Evolutionary conservation across 2,797 vertebrate species (phyloP).

Genomic region (Syngnathus rostellatus): DNA sequence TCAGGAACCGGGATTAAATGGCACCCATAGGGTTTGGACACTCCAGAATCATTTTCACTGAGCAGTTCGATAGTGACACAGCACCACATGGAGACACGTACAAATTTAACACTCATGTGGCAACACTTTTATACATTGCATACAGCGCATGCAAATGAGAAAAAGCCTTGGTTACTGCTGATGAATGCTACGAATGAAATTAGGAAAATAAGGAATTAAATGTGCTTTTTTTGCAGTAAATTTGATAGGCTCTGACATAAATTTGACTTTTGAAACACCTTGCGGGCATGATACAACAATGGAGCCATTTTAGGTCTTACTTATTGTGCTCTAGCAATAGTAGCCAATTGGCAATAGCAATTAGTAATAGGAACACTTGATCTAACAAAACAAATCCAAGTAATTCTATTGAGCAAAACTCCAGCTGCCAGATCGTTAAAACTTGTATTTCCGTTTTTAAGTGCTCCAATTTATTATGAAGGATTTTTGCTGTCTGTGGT

Average conservation of each 20-base stretch:
- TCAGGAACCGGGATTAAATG: constrained; percentile 56
- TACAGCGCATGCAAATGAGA: too few species aligned
- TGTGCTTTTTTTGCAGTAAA: too few species aligned
- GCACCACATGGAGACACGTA: neutral
- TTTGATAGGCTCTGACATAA: too few species aligned
- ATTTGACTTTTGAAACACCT: too few species aligned
- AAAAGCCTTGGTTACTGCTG: neutral
- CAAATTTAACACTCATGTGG: neutral
- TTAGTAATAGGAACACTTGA: too few species aligned
- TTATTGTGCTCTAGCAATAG: too few species aligned
- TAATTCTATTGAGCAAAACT: too few species aligned
- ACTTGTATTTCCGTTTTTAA: neutral
- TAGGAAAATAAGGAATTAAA: neutral
- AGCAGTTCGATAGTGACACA: neutral
- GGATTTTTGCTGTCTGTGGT: neutral
- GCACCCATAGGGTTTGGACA: constrained; percentile 55
- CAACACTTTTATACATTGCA: neutral
- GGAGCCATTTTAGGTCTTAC: too few species aligned
- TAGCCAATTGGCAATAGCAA: too few species aligned
- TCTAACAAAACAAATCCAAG: too few species aligned
- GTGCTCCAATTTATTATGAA: neutral
- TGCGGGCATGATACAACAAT: too few species aligned
- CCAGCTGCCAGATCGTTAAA: too few species aligned
- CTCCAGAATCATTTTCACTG: constrained; percentile 30
- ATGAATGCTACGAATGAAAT: neutral